A percentile compares a stretch with the other conserved stretches of the same genome.
phyloP scores from a whole-genome alignment of 2,797 vertebrate genomes.

The Peromyscus aztecus region DNA sequence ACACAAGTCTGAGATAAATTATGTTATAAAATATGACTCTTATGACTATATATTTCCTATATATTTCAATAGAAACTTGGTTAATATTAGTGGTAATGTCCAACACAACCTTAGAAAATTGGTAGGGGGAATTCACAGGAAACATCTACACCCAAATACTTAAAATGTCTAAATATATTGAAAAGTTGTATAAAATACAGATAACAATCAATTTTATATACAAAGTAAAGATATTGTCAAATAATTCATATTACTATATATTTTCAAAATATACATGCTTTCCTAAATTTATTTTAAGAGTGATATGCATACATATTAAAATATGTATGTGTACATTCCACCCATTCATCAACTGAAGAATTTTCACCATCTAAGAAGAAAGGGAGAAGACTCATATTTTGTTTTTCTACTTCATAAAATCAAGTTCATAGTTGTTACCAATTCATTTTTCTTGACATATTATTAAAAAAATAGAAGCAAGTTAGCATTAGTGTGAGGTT shows the following conservation, averaged over 20 bases:
- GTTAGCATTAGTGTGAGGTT: neutral
- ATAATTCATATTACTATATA: neutral
- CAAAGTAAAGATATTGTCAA: slow-evolving; percentile 8
- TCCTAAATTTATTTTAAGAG: slow-evolving; percentile 10
- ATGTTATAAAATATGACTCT: neutral
- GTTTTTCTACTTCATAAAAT: neutral
- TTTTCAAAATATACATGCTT: neutral
- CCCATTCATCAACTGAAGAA: neutral
- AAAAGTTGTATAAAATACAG: neutral
- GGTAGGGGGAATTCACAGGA: neutral
- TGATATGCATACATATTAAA: neutral
- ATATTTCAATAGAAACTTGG: neutral
- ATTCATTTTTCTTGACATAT: slow-evolving; percentile 57
- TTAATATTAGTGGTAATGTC: neutral
- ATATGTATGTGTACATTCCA: neutral
- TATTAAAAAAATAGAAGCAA: neutral
- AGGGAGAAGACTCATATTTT: neutral
- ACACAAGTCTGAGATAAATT: neutral
- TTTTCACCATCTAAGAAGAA: neutral
- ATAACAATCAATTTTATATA: neutral
- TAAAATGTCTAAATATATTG: neutral
- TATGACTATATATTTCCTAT: neutral
- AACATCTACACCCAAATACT: neutral
- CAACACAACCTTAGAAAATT: neutral
- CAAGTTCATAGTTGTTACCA: neutral